phyloP scores from a whole-genome alignment of 1,140 invertebrate species.

The Pachypeltis micranthus region DNA sequence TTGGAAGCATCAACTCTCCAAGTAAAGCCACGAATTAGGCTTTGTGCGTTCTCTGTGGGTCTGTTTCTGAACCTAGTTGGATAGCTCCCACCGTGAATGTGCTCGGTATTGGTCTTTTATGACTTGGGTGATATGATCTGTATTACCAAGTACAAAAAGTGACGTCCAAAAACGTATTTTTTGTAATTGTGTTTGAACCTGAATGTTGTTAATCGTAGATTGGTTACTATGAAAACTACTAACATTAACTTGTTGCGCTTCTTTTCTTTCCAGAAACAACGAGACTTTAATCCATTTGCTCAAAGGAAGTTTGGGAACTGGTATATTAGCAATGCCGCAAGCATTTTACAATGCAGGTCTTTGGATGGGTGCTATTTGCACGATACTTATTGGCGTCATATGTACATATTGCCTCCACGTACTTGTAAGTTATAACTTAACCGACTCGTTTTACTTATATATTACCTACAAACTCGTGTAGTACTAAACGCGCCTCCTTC shows the following conservation, averaged over 20 bases:
- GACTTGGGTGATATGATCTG: not conserved
- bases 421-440: conserved; percentile 9
- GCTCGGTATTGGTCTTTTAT: not conserved
- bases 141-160: not conserved
- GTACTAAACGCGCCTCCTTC: not conserved
- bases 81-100: not conserved
- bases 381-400: too few species aligned
- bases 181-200: not conserved
- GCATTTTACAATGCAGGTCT: conserved; percentile 59
- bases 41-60: not conserved
- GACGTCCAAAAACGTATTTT: not conserved
- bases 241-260: not conserved
- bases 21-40: not conserved
- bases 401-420: too few species aligned
- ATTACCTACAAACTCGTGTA: not conserved
- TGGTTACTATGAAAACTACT: not conserved
- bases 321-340: conserved; percentile 68
- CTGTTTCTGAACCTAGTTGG: not conserved
- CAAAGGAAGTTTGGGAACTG: conserved; percentile 63
- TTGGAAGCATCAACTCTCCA: not conserved
- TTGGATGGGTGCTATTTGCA: conserved; percentile 43
- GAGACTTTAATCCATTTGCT: conserved; percentile 56
- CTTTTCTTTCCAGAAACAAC: conserved; percentile 38
- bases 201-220: too few species aligned
- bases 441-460: not conserved